Evolutionary conservation across 1,140 invertebrate genomes (phyloP), one percentile per base, ranked within the genome.

Genomic region (Pararge aegeria): DNA sequence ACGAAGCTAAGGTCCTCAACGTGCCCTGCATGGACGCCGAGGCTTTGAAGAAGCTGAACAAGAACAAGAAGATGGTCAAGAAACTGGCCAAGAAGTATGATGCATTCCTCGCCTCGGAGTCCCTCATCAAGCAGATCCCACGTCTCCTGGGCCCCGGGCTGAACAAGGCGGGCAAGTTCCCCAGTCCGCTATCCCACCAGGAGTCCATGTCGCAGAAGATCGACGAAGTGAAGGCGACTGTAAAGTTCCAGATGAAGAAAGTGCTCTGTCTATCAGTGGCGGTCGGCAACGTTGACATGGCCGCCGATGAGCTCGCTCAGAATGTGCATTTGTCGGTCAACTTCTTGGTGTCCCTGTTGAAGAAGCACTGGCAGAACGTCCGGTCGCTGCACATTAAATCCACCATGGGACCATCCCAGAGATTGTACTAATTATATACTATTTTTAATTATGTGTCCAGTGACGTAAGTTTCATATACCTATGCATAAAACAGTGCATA

Each of bases 241-340:
- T 99, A 90, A 99, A 99, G 90, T 99, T 99, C 92, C 98, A 99
- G 90, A 99, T 99, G 98, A 99, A 99, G 91, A 99, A 99, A 95
- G 98, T 98, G 34, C 34, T 37, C 4, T 37, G 34, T 12, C 34
- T 37, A 10, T 37, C 34, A 10, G 34, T 37, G 34, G 34, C 34
- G 9, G 34, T 37, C 34, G n/a, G 34, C 34, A 3, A 37, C 9
- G n/a, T 37, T 3, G 34, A 37, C 34, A 99, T 99, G 98, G 93
- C 92, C 15, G 92, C 94, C 27, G 99, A 99, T 86, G 98, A 99
- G 87, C 91, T 99, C 13, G 97, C 97, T 18, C 95, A 98, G 84
- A 99, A 99, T 85, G 95, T 99, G 63, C 97, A 98, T 87, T 92
- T 99, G 68, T 94, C 98, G 18, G 96, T 99, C 90, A 99, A 99